phyloP scores from a whole-genome alignment of 2,888 invertebrate species.

The Leucoptera coffeella region DNA sequence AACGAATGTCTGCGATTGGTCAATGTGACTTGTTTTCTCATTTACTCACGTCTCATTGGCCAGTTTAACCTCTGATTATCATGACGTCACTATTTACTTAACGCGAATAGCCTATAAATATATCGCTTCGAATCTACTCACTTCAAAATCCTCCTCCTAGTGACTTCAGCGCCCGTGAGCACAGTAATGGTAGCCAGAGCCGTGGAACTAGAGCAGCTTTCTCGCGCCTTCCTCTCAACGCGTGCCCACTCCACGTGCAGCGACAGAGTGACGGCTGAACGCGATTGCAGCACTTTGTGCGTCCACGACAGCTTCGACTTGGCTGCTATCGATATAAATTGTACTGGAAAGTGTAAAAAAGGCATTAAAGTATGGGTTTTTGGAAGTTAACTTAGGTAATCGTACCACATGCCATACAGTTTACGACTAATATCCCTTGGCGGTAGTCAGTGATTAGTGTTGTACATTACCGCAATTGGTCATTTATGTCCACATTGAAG shows the following conservation, averaged over 20 bases:
- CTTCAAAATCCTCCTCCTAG: constrained; percentile 29
- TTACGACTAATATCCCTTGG: too few relatives aligned
- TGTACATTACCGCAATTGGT: too few relatives aligned
- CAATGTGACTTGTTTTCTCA: too few relatives aligned
- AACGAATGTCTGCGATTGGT: too few relatives aligned
- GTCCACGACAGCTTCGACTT: constrained; percentile 14
- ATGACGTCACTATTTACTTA: too few relatives aligned
- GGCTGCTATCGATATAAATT: constrained; percentile 17
- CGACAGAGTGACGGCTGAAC: constrained; percentile 13
- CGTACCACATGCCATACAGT: not conserved
- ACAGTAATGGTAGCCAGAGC: constrained; percentile 23
- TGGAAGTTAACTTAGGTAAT: not conserved
- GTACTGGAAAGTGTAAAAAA: constrained; percentile 14
- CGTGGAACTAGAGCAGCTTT: constrained; percentile 10
- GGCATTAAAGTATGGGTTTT: not conserved
- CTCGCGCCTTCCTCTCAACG: constrained; percentile 21
- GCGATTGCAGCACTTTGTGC: constrained; percentile 14
- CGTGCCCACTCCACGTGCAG: constrained; percentile 22
- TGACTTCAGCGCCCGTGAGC: constrained; percentile 26
- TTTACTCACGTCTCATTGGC: too few relatives aligned
- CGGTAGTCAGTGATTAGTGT: too few relatives aligned
- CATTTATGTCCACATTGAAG: too few relatives aligned
- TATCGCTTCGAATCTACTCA: constrained; percentile 9
- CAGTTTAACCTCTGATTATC: too few relatives aligned
- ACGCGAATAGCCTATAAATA: too few relatives aligned